Evolutionary conservation across 2,888 invertebrate species (phyloP).

Genomic region (Mayetiola destructor): DNA sequence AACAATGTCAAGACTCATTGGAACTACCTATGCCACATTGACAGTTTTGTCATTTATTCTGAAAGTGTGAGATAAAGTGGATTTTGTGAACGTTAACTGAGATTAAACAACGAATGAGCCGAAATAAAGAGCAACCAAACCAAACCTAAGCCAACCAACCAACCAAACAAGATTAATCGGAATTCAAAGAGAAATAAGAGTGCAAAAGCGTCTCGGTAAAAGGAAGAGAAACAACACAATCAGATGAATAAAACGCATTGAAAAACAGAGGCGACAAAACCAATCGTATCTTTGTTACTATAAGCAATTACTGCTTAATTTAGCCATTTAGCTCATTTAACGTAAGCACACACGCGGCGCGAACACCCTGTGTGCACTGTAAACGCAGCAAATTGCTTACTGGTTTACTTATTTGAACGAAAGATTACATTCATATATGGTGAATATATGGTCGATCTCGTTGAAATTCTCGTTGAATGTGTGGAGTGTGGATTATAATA

Average conservation of each 20-base stretch:
- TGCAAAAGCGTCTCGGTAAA: not conserved
- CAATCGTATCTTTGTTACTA: conserved; percentile 8
- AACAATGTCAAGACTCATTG: conserved; percentile 4
- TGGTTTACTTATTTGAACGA: too few relatives aligned
- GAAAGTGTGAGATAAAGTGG: not conserved
- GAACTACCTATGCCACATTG: conserved; percentile 11
- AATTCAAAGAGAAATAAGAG: too few relatives aligned
- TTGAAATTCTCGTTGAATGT: too few relatives aligned
- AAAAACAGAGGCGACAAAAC: conserved; percentile 12
- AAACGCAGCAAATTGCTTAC: too few relatives aligned
- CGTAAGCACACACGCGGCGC: not conserved
- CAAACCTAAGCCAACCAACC: not conserved
- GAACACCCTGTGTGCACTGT: conserved; percentile 1
- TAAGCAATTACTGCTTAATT: conserved; percentile 11
- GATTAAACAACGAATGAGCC: not conserved
- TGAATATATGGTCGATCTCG: too few relatives aligned
- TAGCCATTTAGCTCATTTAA: not conserved
- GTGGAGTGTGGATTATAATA: too few relatives aligned
- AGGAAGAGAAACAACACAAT: not conserved
- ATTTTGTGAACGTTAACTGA: not conserved
- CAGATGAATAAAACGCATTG: not conserved
- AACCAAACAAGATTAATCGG: too few relatives aligned
- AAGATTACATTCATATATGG: too few relatives aligned
- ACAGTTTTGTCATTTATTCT: too few relatives aligned
- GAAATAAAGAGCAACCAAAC: not conserved